phyloP scores from a whole-genome alignment of 1,140 invertebrate genomes.

The Drosophila rufa region DNA sequence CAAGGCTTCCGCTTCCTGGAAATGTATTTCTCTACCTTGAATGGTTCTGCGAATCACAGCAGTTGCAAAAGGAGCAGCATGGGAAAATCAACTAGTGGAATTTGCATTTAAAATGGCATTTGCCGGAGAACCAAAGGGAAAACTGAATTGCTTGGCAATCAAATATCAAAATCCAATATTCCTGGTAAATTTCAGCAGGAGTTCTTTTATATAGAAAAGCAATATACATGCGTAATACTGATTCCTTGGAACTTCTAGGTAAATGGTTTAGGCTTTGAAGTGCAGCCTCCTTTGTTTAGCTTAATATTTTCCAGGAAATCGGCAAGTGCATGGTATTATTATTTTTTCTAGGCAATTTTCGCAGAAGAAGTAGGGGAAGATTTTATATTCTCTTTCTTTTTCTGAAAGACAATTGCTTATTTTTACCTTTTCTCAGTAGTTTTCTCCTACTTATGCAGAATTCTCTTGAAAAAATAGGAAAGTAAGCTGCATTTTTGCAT shows the following conservation, averaged over 20 bases:
- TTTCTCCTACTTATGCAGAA: too few species aligned
- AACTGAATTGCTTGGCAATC: slow-evolving; percentile 20
- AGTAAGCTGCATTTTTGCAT: not conserved
- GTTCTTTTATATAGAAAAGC: slow-evolving; percentile 12
- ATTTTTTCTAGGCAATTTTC: not conserved
- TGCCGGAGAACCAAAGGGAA: not conserved
- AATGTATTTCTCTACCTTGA: slow-evolving; percentile 4
- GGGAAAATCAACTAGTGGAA: slow-evolving; percentile 15
- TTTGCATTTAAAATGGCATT: slow-evolving; percentile 4
- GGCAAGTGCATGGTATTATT: too few species aligned
- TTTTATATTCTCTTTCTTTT: too few species aligned
- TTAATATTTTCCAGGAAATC: not conserved
- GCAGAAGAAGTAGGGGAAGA: not conserved
- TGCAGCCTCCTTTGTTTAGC: not conserved
- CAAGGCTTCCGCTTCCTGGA: slow-evolving; percentile 1
- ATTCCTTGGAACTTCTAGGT: not conserved
- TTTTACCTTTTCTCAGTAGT: too few species aligned
- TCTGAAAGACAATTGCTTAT: too few species aligned
- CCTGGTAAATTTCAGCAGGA: slow-evolving; percentile 3
- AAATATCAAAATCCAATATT: slow-evolving; percentile 33
- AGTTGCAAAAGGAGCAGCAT: slow-evolving; percentile 6
- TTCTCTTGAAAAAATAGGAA: not conserved
- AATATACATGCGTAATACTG: not conserved
- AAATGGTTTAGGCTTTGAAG: not conserved
- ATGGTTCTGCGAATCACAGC: slow-evolving; percentile 10